Percentiles rank a stretch among this genome's conserved stretches.
Conservation (phyloP, 2,888 invertebrate genomes). For the Rotaria macrura region DNA sequence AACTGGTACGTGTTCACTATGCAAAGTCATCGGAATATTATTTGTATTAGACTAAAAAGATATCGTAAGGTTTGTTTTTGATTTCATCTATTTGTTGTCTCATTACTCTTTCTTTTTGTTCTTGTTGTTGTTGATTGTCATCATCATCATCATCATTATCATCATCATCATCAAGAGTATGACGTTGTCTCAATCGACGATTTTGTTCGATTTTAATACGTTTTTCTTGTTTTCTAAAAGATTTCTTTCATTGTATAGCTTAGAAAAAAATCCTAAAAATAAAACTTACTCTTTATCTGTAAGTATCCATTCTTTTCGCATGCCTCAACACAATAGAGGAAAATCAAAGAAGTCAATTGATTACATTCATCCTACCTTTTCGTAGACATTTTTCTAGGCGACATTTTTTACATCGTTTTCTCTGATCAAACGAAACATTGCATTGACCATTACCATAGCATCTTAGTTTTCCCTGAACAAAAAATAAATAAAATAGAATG, state of each 20-base stretch:
- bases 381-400: neutral
- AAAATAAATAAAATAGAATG: neutral
- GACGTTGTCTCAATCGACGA: neutral
- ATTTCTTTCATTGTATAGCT: too few species aligned
- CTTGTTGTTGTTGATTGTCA: neutral
- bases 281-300: neutral
- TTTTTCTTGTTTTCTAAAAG: neutral
- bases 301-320: slow-evolving; percentile 14
- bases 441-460: neutral
- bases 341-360: neutral
- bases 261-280: neutral
- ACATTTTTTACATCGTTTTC: neutral
- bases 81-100: too few species aligned
- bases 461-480: neutral
- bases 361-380: neutral
- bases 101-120: neutral
- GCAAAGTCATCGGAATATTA: too few species aligned
- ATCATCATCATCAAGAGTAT: too few species aligned
- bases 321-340: neutral
- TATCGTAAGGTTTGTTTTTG: neutral
- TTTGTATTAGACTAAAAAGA: neutral
- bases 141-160: neutral
- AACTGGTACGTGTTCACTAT: neutral
- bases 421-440: neutral
- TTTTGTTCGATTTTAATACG: neutral